Evolutionary conservation across 2,113 vertebrate species (phyloP).

Genomic region (Pseudonaja textilis): DNA sequence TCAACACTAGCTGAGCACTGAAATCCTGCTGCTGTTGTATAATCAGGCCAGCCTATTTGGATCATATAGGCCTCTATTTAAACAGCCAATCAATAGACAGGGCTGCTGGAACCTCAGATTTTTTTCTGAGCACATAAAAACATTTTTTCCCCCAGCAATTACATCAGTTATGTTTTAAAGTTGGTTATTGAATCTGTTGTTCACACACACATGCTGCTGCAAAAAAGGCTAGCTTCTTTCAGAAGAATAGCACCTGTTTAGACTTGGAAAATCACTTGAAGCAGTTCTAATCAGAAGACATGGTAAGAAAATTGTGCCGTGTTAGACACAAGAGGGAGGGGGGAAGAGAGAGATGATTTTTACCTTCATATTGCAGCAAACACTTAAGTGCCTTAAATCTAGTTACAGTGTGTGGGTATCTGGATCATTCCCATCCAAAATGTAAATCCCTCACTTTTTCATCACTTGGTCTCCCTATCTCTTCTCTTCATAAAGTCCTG

Average conservation of each 20-base stretch:
- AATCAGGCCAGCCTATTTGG: conserved; percentile 78
- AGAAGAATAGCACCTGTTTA: not conserved
- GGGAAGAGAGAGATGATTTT: not conserved
- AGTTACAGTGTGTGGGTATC: not conserved
- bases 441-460: not conserved
- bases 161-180: conserved; percentile 54
- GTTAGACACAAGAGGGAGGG: not conserved
- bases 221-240: conserved; percentile 29
- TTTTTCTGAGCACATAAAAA: conserved; percentile 63
- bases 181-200: conserved; percentile 56
- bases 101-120: conserved; percentile 58
- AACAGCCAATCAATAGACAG: conserved; percentile 78
- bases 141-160: conserved; percentile 61
- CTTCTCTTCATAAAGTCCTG: not conserved
- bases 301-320: not conserved
- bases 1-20: conserved; percentile 61
- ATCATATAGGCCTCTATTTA: conserved; percentile 77
- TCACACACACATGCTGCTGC: not conserved
- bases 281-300: not conserved
- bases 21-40: conserved; percentile 67
- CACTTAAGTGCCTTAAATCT: not conserved
- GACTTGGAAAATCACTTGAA: not conserved
- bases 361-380: not conserved
- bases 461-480: not conserved
- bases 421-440: not conserved